These are phyloP conservation scores for Psittacula cyanocephala DNA, from an alignment of 2,113 vertebrate genomes.

Conservation along the genomic window DNA sequence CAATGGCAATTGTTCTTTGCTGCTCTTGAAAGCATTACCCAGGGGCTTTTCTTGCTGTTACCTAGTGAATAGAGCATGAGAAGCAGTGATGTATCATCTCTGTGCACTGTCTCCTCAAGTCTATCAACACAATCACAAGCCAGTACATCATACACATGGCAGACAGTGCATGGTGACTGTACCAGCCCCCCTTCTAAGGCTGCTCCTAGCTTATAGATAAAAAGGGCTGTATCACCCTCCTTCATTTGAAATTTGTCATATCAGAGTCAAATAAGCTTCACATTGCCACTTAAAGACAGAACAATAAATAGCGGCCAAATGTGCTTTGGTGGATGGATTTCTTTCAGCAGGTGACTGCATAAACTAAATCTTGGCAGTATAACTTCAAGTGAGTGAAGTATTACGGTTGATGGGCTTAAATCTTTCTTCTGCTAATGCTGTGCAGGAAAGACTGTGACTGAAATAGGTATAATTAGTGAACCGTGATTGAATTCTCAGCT, in stretches of 20 bases:
- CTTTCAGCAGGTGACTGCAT: conserved; percentile 57
- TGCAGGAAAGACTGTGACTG: conserved; percentile 49
- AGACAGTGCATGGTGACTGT: background rate
- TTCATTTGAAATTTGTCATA: background rate
- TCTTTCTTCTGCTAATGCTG: conserved; percentile 53
- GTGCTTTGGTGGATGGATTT: background rate
- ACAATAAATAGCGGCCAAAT: conserved; percentile 37
- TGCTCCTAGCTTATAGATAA: background rate
- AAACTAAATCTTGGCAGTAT: conserved; percentile 37
- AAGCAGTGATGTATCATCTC: background rate
- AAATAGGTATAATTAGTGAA: conserved; percentile 66
- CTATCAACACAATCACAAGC: background rate
- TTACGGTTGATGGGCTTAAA: conserved; percentile 48
- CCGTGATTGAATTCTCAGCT: conserved; percentile 56
- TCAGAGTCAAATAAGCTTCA: conserved; percentile 36
- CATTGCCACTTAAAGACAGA: conserved; percentile 60
- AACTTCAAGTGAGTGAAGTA: conserved; percentile 49
- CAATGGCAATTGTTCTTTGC: background rate
- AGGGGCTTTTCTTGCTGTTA: background rate
- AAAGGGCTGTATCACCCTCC: background rate
- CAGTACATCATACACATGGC: background rate
- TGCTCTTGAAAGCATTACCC: background rate
- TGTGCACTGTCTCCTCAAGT: background rate
- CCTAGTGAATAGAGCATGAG: background rate
- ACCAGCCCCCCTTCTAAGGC: background rate